These are phyloP conservation scores for Paguma larvata DNA, from an alignment of 2,797 vertebrate genomes.

Conservation along the genomic window DNA sequence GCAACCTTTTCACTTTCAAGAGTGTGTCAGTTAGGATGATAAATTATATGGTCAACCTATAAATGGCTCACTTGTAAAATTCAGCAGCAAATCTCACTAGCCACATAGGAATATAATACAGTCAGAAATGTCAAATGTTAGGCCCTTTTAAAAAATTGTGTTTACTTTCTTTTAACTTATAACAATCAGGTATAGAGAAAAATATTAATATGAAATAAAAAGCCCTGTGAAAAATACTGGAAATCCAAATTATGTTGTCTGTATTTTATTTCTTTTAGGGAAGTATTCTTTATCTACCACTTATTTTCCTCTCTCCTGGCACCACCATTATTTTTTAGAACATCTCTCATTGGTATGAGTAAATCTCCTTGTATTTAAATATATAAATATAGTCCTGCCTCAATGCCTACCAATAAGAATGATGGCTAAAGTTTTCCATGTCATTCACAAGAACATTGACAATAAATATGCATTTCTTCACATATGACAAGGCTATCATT, in stretches of 20 bases:
- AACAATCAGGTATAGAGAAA: conserved; percentile 12
- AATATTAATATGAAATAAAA: background rate
- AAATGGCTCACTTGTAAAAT: background rate
- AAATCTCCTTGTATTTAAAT: background rate
- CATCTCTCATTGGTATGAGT: background rate
- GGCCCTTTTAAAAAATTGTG: background rate
- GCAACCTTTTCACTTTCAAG: conserved; percentile 28
- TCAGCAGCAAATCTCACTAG: background rate
- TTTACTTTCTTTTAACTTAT: background rate
- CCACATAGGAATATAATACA: background rate
- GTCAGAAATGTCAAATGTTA: background rate
- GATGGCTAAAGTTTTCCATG: background rate
- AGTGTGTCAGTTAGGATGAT: background rate
- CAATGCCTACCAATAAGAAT: background rate
- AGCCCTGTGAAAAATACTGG: background rate
- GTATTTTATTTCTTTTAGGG: background rate
- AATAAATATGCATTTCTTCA: background rate
- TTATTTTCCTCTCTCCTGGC: background rate
- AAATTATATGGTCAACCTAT: background rate
- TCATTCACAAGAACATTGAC: background rate
- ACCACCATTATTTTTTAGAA: background rate
- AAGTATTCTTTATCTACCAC: background rate
- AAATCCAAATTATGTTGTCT: background rate
- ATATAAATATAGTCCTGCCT: background rate
- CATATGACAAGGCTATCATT: conserved; percentile 8